Conservation (phyloP, 2,797 vertebrate species). For the Urosaurus nigricauda region DNA sequence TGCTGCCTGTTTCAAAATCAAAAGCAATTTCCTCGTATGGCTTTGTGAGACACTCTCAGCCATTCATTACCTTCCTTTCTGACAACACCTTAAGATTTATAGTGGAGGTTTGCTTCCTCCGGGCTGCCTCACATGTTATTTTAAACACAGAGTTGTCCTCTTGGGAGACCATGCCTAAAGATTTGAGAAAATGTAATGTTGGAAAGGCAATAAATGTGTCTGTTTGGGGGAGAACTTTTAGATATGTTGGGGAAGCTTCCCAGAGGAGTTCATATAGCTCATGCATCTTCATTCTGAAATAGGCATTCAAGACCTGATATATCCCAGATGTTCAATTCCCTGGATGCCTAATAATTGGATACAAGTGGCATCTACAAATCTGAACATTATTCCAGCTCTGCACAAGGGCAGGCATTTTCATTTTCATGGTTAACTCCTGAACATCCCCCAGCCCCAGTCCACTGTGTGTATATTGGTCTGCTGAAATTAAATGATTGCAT, state of each 20-base stretch:
- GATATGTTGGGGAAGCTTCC: constrained; percentile 26
- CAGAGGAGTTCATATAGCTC: neutral
- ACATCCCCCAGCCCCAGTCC: neutral
- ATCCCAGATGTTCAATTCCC: neutral
- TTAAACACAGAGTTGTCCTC: constrained; percentile 29
- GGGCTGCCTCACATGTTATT: constrained; percentile 10
- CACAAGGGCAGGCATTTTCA: neutral
- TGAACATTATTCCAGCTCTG: constrained; percentile 11
- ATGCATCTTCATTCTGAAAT: constrained; percentile 3
- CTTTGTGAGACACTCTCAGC: constrained; percentile 22
- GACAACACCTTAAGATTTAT: constrained; percentile 32
- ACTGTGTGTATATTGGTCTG: neutral
- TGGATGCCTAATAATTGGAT: neutral
- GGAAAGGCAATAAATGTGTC: constrained; percentile 28
- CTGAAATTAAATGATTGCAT: neutral
- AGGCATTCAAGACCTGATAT: constrained; percentile 6
- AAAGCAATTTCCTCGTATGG: constrained; percentile 1
- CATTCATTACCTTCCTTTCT: constrained; percentile 20
- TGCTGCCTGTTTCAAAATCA: constrained; percentile 3
- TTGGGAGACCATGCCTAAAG: constrained; percentile 33
- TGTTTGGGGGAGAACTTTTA: constrained; percentile 6
- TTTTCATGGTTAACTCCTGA: neutral
- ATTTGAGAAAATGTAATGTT: constrained; percentile 35
- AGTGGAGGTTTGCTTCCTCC: constrained; percentile 2
- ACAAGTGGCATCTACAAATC: neutral